Evolutionary conservation across 2,797 vertebrate genomes (phyloP).

Genomic region (Lophotriccus pileatus): DNA sequence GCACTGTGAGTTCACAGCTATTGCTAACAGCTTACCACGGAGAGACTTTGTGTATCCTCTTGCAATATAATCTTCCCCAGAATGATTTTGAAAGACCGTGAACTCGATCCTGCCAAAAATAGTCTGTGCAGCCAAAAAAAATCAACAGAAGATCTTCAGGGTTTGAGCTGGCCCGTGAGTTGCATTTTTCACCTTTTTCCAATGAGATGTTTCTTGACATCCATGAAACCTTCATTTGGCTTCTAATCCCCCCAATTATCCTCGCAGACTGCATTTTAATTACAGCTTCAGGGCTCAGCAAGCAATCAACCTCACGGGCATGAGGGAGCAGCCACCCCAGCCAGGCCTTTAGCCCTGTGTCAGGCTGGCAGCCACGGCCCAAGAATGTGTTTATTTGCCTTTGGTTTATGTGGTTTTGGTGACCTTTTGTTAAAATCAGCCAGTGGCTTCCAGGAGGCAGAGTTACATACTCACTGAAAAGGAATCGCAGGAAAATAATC

Average conservation of each 20-base stretch:
- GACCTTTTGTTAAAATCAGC: conserved; percentile 49
- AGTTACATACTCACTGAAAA: not conserved
- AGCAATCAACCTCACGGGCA: not conserved
- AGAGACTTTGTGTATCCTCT: not conserved
- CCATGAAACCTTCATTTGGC: not conserved
- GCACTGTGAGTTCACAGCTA: not conserved
- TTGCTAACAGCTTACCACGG: not conserved
- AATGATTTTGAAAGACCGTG: conserved; percentile 31
- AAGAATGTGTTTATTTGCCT: conserved; percentile 46
- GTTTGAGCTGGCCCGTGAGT: not conserved
- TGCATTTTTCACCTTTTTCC: conserved; percentile 52
- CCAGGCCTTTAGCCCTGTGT: not conserved
- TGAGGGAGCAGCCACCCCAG: not conserved
- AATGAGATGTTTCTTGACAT: conserved; percentile 1
- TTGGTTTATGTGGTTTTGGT: conserved; percentile 54
- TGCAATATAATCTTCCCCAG: conserved; percentile 13
- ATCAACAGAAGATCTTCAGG: not conserved
- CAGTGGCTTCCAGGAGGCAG: conserved; percentile 22
- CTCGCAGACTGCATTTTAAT: not conserved
- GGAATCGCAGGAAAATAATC: not conserved
- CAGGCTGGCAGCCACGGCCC: not conserved
- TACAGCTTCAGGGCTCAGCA: not conserved
- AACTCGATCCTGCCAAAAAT: conserved; percentile 34
- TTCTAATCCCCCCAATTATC: not conserved
- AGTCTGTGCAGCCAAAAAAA: conserved; percentile 23